A percentile compares a stretch with the other conserved stretches of the same genome.
phyloP scores from a whole-genome alignment of 1,140 invertebrate genomes.

The Lordiphosa mommai region DNA sequence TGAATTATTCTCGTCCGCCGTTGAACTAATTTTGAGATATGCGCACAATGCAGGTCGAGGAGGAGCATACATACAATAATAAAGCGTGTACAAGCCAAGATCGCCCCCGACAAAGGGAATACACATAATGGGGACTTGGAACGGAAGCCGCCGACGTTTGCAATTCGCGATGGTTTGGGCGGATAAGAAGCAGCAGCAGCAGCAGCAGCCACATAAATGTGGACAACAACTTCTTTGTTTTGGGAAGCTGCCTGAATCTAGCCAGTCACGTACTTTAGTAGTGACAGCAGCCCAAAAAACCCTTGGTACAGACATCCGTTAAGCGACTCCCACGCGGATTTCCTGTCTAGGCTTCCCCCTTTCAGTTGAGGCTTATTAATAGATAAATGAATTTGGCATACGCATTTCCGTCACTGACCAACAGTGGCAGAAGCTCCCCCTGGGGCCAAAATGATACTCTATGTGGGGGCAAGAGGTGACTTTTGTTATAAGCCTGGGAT shows the following conservation, averaged over 20 bases:
- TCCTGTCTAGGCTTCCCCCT: slow-evolving; percentile 24
- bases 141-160: slow-evolving; percentile 52
- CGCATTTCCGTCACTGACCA: slow-evolving; percentile 51
- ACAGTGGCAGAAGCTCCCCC: too few relatives aligned
- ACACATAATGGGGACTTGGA: slow-evolving; percentile 19
- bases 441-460: too few relatives aligned
- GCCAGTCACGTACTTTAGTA: too few relatives aligned
- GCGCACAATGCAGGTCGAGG: slow-evolving; percentile 35
- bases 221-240: not conserved
- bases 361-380: slow-evolving; percentile 38
- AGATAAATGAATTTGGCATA: slow-evolving; percentile 61
- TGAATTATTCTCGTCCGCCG: slow-evolving; percentile 9
- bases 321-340: slow-evolving; percentile 56
- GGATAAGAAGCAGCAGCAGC: slow-evolving; percentile 33
- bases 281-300: too few relatives aligned
- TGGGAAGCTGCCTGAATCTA: not conserved
- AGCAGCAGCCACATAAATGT: not conserved
- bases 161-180: slow-evolving; percentile 34
- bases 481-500: too few relatives aligned
- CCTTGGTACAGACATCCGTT: slow-evolving; percentile 8
- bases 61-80: not conserved
- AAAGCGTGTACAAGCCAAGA: slow-evolving; percentile 23
- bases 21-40: slow-evolving; percentile 73
- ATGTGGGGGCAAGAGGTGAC: too few relatives aligned
- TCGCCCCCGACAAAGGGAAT: slow-evolving; percentile 48